phyloP scores from a whole-genome alignment of 2,888 invertebrate species.

The Drosophila hawaiiensis region DNA sequence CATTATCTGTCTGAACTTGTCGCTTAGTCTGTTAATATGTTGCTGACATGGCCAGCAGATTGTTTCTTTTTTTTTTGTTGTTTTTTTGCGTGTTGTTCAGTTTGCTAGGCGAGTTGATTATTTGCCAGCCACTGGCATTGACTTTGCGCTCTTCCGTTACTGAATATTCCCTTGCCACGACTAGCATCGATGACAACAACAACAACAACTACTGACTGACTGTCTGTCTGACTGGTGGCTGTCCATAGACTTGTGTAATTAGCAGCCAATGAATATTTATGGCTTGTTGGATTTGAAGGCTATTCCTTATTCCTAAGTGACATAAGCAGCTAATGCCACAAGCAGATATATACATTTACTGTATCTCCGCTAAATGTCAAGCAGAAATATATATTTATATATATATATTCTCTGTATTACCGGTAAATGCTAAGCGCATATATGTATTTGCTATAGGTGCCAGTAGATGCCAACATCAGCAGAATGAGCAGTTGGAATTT shows the following conservation, averaged over 20 bases:
- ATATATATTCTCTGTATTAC: not conserved
- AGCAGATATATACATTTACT: not conserved
- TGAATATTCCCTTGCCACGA: conserved; percentile 4
- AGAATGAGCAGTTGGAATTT: not conserved
- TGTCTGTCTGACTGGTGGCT: conserved; percentile 8
- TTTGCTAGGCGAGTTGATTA: conserved; percentile 62
- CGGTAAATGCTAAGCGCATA: not conserved
- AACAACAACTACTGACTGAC: not conserved
- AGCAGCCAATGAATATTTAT: conserved; percentile 72
- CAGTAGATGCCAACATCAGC: not conserved
- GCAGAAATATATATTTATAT: conserved; percentile 1
- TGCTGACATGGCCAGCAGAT: conserved; percentile 18
- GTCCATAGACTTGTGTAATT: conserved; percentile 52
- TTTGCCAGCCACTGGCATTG: conserved; percentile 50
- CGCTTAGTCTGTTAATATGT: not conserved
- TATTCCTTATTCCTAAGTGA: conserved; percentile 11
- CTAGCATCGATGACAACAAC: conserved; percentile 16
- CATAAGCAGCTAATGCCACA: conserved; percentile 35
- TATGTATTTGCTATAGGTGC: not conserved
- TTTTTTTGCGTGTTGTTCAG: conserved; percentile 32
- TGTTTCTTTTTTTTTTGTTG: not conserved
- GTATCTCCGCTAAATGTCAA: conserved; percentile 1
- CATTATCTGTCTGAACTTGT: conserved; percentile 36
- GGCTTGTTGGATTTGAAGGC: conserved; percentile 17
- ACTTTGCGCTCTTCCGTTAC: conserved; percentile 24